Percentiles rank a stretch among this genome's conserved stretches.
phyloP scores from a whole-genome alignment of 1,140 invertebrate species.

The Drosophila tsacasi region DNA sequence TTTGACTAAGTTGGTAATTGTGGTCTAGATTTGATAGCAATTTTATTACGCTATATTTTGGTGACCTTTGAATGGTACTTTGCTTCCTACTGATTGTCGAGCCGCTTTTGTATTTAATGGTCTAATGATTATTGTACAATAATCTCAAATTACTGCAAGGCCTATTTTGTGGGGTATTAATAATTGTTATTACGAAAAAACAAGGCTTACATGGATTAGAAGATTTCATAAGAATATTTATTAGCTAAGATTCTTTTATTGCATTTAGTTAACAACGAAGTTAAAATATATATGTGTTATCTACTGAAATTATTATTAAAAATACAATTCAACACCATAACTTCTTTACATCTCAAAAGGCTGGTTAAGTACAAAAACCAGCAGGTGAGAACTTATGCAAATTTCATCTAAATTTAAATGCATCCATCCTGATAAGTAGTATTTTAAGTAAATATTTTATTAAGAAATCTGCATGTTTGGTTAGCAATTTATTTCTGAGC shows the following conservation, averaged over 20 bases:
- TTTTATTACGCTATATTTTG: constrained; percentile 16
- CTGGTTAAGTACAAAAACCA: not conserved
- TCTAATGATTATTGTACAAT: constrained; percentile 14
- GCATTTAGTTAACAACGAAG: not conserved
- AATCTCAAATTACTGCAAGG: not conserved
- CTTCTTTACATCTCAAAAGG: not conserved
- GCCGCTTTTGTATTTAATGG: not conserved
- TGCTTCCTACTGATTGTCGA: not conserved
- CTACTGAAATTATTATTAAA: too few relatives aligned
- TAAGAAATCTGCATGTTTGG: constrained; percentile 6
- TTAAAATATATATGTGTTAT: not conserved
- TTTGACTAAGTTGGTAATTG: constrained; percentile 29
- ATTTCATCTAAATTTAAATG: constrained; percentile 36
- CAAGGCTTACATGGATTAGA: not conserved
- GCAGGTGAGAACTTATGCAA: constrained; percentile 19
- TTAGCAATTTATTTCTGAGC: not conserved
- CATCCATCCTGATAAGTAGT: not conserved
- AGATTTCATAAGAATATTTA: constrained; percentile 1
- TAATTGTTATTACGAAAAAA: not conserved
- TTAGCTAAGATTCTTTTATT: not conserved
- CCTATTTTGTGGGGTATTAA: not conserved
- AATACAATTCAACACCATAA: not conserved
- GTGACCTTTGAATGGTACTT: constrained; percentile 19
- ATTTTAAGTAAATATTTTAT: constrained; percentile 26
- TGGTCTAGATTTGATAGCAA: constrained; percentile 9